Evolutionary conservation across 2,797 vertebrate species (phyloP).

Genomic region (Lophotriccus pileatus): DNA sequence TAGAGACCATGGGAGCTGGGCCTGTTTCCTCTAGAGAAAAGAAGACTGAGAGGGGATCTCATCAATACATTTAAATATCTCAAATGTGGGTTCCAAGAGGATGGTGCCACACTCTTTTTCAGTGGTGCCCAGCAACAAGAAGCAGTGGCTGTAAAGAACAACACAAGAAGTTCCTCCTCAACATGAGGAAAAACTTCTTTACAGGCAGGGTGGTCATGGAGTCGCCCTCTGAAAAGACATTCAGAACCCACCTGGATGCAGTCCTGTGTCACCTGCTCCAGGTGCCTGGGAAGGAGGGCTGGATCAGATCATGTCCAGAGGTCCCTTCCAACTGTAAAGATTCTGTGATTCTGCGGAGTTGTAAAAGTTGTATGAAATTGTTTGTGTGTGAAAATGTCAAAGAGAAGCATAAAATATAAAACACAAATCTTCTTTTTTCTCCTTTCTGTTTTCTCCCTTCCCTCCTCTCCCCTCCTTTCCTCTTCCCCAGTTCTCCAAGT

Average conservation of each 20-base stretch:
- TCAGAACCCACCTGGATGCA: not conserved
- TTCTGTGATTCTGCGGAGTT: not conserved
- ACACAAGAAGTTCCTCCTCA: not conserved
- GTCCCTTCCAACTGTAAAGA: not conserved
- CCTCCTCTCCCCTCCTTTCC: not conserved
- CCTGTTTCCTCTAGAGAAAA: not conserved
- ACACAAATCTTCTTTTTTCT: not conserved
- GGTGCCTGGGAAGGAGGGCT: not conserved
- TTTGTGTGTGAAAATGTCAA: not conserved
- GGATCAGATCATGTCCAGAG: not conserved
- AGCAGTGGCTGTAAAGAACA: not conserved
- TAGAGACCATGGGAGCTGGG: rapidly evolving
- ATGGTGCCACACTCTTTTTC: not conserved
- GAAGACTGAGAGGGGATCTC: not conserved
- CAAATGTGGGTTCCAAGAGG: not conserved
- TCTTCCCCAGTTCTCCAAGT: not conserved
- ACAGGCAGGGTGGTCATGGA: not conserved
- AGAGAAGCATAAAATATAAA: not conserved
- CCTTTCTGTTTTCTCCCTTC: not conserved
- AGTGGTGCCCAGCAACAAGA: not conserved
- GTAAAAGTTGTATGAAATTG: not conserved
- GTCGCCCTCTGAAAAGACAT: not conserved
- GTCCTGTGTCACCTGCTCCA: not conserved
- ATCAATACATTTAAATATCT: not conserved
- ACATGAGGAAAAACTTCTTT: not conserved